Base-by-base conservation (phyloP, 1,140 invertebrate species). In the Cephus cinctus region DNA sequence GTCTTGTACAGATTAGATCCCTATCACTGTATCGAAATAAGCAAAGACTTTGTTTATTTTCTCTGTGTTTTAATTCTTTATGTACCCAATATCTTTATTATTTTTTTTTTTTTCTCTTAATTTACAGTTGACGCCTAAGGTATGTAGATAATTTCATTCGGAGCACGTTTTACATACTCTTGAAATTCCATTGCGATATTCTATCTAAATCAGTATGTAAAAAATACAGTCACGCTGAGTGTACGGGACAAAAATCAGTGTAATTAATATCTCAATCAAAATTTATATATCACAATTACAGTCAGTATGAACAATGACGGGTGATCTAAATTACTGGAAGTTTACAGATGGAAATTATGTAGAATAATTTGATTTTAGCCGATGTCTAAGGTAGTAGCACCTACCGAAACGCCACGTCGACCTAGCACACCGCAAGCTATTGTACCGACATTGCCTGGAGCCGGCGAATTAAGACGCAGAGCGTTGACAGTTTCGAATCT, bases 381-480 rank as follows among this genome's bases (percentile, higher is more conserved):
- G 36, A 11, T 48, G 32, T 38, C 27, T 22, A 61, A 46, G 22
- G 15, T 55, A 22, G 11, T 53, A 44, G 4, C 30, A 21, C 25
- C 41, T 23, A 16, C 25, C 31, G 57, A 67, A 27, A 69, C 65
- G 58, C 55, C 60, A 44, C 61, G 69, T 50, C 65, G 70, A 57
- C 62, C 68, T 50, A 60, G 25, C 39, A 55, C 56, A 11, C 56
- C 67, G 36, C 36, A 43, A 22, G 34, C 35, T 39, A 12, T 50
- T 15, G 41, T 52, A 25, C 43, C 54, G 11, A 27, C 59, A 19
- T n/a, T 44, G n/a, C 30, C 52, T 44, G 46, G 50, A 31, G 52
- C 19, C 44, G 54, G 22, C 9, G 62, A 69, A 27, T 50, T 78
- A 22, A 65, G 73, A 42, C 67, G 65, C 47, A 67, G 74, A 61